Base-by-base conservation (phyloP, 1,140 invertebrate genomes). In the Battus philenor region DNA sequence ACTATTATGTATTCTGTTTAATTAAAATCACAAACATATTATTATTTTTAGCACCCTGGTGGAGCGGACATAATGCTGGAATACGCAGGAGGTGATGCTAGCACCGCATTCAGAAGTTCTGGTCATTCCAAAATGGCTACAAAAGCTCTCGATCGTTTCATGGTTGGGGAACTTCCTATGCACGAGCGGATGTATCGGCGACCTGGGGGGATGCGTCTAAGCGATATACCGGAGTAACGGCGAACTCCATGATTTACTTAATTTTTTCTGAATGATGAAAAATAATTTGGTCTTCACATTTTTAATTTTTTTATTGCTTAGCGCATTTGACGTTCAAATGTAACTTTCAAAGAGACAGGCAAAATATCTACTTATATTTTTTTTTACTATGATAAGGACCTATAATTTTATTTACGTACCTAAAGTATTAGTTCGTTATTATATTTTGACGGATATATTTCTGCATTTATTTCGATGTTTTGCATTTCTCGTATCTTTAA, bases 11-110 rank as follows among this genome's bases (percentile, higher is more conserved):
- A n/a, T n/a, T n/a, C n/a, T n/a, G n/a, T n/a, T n/a, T n/a, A n/a
- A n/a, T n/a, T n/a, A n/a, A n/a, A n/a, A n/a, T n/a, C n/a, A n/a
- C n/a, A n/a, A n/a, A n/a, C n/a, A n/a, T n/a, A n/a, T 29, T 31
- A 31, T 34, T 22, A 41, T 50, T 70, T 70, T 6, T 69, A 93
- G 87, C 96, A 97, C 86, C 95, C 95, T 0, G 96, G 95, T 16
- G 95, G 95, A 2, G 87, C 89, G 1, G 95, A 97, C 15, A 88
- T 97, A 0, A 88, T 97, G 22, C 62, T 96, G 50, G 95, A 97
- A 60, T 90, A 96, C 68, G 95, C 94, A 0, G 96, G 96, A 1
- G 87, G 91, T 2, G 96, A 98, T 74, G 95, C 94, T 0, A 96
- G 94, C 1, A 82, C 94, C 0, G 92, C 95, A 0, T 97, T 97